A percentile compares a stretch with the other conserved stretches of the same genome.
Evolutionary conservation across 2,797 vertebrate species (phyloP).

Genomic region (Sus cebifrons): DNA sequence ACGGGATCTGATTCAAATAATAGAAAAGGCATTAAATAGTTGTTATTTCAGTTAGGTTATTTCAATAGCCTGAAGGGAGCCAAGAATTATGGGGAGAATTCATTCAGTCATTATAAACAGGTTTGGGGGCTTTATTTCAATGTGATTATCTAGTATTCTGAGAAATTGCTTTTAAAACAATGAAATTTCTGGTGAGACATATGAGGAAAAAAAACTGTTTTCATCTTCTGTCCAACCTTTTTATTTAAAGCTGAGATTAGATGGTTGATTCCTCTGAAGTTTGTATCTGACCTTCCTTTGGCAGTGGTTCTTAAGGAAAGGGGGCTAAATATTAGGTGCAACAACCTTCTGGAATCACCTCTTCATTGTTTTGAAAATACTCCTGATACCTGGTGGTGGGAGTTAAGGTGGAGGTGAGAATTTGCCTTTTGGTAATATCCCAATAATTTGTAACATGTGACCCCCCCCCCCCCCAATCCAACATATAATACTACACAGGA

Average conservation of each 20-base stretch:
- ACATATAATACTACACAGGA: neutral
- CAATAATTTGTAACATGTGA: slow-evolving; percentile 10
- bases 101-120: slow-evolving; percentile 45
- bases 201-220: neutral
- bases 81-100: neutral
- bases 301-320: neutral
- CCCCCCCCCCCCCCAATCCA: neutral
- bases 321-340: neutral
- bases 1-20: slow-evolving; percentile 22
- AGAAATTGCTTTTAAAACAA: slow-evolving; percentile 37
- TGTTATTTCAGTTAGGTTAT: slow-evolving; percentile 23
- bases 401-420: neutral
- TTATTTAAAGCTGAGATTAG: slow-evolving; percentile 33
- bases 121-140: slow-evolving; percentile 34
- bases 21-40: neutral
- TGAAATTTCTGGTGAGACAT: neutral
- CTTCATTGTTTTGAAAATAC: slow-evolving; percentile 55
- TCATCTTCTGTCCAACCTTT: neutral
- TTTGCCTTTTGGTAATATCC: slow-evolving; percentile 14
- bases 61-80: neutral
- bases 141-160: neutral
- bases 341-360: neutral
- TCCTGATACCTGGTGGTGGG: neutral
- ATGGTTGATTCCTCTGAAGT: neutral
- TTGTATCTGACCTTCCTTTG: slow-evolving; percentile 48